Percentiles rank a stretch among this genome's conserved stretches.
These are phyloP conservation scores for Drosophila mimetica DNA, from an alignment of 2,888 invertebrate genomes.

Conservation along the genomic window DNA sequence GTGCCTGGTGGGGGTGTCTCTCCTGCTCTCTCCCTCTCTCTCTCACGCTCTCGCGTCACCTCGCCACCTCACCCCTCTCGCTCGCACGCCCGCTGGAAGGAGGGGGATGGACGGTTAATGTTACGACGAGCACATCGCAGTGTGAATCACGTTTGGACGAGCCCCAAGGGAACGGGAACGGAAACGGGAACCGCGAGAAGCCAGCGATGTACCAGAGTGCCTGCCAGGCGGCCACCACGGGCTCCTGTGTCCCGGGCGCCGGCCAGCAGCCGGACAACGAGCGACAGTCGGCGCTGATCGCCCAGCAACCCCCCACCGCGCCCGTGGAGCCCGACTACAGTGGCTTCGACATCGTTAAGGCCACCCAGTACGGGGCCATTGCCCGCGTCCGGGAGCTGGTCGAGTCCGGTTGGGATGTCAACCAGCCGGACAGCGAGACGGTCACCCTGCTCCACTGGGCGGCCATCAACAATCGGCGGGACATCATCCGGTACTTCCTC, in stretches of 20 bases:
- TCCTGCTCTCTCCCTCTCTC: constrained; percentile 33
- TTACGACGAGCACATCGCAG: constrained; percentile 54
- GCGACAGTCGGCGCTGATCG: constrained; percentile 85
- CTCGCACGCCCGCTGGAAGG: constrained; percentile 31
- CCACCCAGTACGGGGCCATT: constrained; percentile 97
- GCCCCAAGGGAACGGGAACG: constrained; percentile 38
- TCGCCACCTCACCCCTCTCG: constrained; percentile 23
- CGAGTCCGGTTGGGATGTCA: constrained; percentile 96
- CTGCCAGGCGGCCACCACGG: constrained; percentile 89
- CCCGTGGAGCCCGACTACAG: constrained; percentile 90
- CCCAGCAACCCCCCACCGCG: constrained; percentile 87
- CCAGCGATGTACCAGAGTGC: constrained; percentile 89
- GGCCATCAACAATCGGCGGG: constrained; percentile 97
- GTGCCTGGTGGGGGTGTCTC: constrained; percentile 43
- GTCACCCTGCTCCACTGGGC: constrained; percentile 99
- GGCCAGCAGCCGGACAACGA: constrained; percentile 86
- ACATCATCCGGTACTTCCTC: constrained; percentile 95
- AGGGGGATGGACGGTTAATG: constrained; percentile 69
- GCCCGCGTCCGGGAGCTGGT: constrained; percentile 93
- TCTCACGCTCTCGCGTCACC: constrained; percentile 10
- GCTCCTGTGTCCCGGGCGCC: constrained; percentile 86
- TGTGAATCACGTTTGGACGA: constrained; percentile 71
- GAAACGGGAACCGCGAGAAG: constrained; percentile 39
- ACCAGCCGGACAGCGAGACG: constrained; percentile 96
- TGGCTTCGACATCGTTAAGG: constrained; percentile 96